Conservation (phyloP, 2,113 vertebrate species). For the Atractosteus spatula region DNA sequence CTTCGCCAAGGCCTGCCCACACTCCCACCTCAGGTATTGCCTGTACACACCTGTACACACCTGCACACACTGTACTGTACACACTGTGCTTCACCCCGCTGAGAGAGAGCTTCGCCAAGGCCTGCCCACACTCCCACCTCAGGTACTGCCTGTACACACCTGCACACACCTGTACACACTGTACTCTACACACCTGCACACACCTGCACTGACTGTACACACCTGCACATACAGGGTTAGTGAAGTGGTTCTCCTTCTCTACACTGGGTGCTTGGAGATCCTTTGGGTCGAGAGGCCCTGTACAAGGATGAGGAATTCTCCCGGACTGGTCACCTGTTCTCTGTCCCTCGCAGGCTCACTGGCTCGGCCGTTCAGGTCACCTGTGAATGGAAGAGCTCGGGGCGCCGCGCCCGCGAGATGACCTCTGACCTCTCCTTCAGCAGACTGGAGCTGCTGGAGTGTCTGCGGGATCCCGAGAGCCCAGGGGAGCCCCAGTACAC, state of each 20-base stretch:
- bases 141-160: neutral
- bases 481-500: slow-evolving; percentile 62
- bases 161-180: neutral
- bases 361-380: slow-evolving; percentile 78
- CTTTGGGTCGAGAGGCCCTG: too few relatives aligned
- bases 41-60: neutral
- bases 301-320: neutral
- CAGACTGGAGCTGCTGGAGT: slow-evolving; percentile 82
- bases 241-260: too few relatives aligned
- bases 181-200: neutral
- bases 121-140: neutral
- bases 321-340: neutral
- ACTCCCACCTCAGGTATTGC: neutral
- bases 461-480: slow-evolving; percentile 63
- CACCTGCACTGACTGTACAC: neutral
- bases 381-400: slow-evolving; percentile 70
- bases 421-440: slow-evolving; percentile 78
- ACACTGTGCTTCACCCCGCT: neutral
- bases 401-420: slow-evolving; percentile 46
- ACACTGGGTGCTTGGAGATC: too few relatives aligned
- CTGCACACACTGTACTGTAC: too few relatives aligned
- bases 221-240: too few relatives aligned
- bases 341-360: slow-evolving; percentile 62
- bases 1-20: too few relatives aligned
- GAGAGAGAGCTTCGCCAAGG: too few relatives aligned